phyloP scores from a whole-genome alignment of 2,113 vertebrate genomes.

The Daubentonia madagascariensis region DNA sequence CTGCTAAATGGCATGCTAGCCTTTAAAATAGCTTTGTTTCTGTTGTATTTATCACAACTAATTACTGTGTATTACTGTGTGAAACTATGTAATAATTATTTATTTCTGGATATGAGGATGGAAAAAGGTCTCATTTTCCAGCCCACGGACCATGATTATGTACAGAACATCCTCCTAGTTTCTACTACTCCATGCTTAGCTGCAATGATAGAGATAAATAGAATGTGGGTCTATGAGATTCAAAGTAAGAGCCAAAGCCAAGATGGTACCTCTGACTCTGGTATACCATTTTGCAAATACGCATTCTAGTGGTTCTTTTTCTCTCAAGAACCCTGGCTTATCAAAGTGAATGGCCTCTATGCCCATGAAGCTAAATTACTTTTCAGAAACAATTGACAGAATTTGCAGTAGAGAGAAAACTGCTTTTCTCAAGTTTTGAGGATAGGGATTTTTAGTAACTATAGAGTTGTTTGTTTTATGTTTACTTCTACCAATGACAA shows the following conservation, averaged over 20 bases:
- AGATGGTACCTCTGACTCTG: not conserved
- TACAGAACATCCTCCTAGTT: not conserved
- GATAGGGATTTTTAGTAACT: not conserved
- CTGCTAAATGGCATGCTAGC: not conserved
- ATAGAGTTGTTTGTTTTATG: not conserved
- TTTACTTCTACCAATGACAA: not conserved
- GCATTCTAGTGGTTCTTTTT: not conserved
- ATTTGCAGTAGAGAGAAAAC: not conserved
- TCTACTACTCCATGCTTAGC: not conserved
- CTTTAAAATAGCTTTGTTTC: not conserved
- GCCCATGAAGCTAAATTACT: not conserved
- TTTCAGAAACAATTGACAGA: not conserved
- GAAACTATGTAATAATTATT: not conserved
- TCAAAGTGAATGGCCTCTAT: not conserved
- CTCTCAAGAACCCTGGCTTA: not conserved
- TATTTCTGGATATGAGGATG: not conserved
- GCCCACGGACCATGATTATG: fast-evolving
- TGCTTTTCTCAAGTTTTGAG: not conserved
- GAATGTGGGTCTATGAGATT: not conserved
- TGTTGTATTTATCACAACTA: not conserved
- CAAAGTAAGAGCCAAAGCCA: not conserved
- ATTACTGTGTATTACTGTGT: not conserved
- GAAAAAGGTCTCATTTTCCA: not conserved
- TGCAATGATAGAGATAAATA: not conserved
- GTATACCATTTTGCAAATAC: not conserved